Base-by-base conservation (phyloP, 92 coral and sea anemone species). In the Siderastrea siderea region DNA sequence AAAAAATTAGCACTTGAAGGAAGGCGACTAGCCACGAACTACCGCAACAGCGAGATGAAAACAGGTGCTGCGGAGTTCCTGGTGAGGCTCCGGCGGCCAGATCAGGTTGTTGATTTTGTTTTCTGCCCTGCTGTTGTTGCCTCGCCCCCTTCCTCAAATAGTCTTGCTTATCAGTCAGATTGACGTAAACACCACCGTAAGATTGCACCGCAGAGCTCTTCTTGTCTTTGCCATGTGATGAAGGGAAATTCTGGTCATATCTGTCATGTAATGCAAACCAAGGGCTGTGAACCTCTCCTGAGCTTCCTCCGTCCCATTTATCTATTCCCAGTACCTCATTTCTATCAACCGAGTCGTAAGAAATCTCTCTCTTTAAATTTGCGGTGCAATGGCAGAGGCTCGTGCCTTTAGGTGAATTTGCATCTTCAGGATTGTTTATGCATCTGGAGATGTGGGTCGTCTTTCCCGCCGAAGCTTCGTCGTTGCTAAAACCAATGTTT, bases 1-100 rank as follows among this genome's bases (percentile, higher is more conserved):
- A 12, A 74, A 53, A 7, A 50, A n/a, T 74, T 14, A 53, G 8
- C 16, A 74, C 78, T 52, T 74, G 78, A 2, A 74, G 78, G 47
- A 19, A 7, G 44, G n/a, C 78, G 1, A 74, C 53, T 74, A 19
- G 16, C 54, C 59, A 59, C 15, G 6, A 4, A 16, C 47, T 69
- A 46, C 19, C 26, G 3, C 74, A 14, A 7, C 51, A 69, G 17
- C 3, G 19, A 1, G 19, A 45, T 14, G 17, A 3, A 2, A 9
- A 46, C 70, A 5, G n/a, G 53, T 13, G 5, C 1, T 46, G 60
- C 50, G 49, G 43, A 17, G 15, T 49, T 72, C 54, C 59, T 17
- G 60, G 43, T 1, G 58, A 16, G 43, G n/a, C 57, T 1, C 38
- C n/a, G 54, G 54, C 44, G 12, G 47, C 9, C 45, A 2, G 7